Evolutionary conservation across 2,797 vertebrate genomes (phyloP).

Genomic region (Dryobates pubescens): DNA sequence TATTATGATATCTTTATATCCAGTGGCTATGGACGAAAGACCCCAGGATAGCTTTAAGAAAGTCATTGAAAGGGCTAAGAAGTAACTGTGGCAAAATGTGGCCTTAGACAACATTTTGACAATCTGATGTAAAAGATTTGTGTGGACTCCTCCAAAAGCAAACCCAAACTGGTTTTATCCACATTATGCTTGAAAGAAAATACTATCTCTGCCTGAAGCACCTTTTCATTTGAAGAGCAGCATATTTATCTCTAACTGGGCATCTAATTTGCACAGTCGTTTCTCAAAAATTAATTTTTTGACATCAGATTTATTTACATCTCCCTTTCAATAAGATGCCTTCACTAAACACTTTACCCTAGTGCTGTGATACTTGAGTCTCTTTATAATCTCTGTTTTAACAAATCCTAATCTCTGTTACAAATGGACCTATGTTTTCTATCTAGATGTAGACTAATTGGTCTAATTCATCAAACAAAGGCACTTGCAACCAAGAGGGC

Average conservation of each 20-base stretch:
- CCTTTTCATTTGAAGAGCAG: neutral
- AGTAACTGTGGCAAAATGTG: neutral
- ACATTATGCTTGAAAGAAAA: neutral
- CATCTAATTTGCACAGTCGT: neutral
- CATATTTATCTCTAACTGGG: neutral
- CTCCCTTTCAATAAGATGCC: neutral
- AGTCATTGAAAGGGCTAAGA: neutral
- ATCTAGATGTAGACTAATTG: neutral
- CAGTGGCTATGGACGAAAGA: neutral
- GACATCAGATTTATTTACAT: neutral
- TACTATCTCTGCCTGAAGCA: accelerated
- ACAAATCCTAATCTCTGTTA: neutral
- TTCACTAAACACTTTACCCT: too few relatives aligned
- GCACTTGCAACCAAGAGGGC: neutral
- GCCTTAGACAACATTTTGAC: neutral
- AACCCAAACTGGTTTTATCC: neutral
- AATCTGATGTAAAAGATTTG: neutral
- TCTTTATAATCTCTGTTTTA: neutral
- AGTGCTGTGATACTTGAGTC: neutral
- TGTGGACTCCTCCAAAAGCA: neutral
- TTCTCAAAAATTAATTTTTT: neutral
- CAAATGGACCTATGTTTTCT: neutral
- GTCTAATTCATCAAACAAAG: neutral
- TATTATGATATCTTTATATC: neutral
- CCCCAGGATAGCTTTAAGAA: neutral